These are phyloP conservation scores for Sebastes minor DNA, from an alignment of 2,797 vertebrate species.

Conservation along the genomic window DNA sequence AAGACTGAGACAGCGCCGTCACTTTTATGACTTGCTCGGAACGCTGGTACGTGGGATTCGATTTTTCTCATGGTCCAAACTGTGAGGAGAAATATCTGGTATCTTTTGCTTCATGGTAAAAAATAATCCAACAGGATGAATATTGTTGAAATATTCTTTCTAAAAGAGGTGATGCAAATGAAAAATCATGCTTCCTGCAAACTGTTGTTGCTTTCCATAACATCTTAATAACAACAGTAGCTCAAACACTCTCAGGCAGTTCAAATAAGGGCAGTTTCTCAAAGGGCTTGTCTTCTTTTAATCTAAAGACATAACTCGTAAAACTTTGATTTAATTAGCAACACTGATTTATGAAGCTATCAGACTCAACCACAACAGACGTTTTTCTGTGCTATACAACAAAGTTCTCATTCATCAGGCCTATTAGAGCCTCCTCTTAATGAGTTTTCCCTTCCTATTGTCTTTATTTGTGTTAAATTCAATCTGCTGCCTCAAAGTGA, in stretches of 20 bases:
- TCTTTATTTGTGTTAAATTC: constrained; percentile 68
- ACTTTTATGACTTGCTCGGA: constrained; percentile 49
- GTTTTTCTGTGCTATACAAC: constrained; percentile 30
- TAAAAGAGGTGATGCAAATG: not conserved
- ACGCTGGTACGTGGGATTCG: constrained; percentile 20
- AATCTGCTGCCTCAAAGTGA: constrained; percentile 65
- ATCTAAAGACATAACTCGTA: constrained; percentile 29
- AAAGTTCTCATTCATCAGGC: constrained; percentile 49
- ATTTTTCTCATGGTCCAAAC: constrained; percentile 45
- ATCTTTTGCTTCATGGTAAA: not conserved
- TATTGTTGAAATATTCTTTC: not conserved
- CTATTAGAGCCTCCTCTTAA: constrained; percentile 55
- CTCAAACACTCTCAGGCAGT: not conserved
- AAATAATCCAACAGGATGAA: constrained; percentile 1
- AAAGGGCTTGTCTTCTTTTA: constrained; percentile 32
- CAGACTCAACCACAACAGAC: constrained; percentile 44
- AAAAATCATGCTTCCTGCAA: constrained; percentile 1
- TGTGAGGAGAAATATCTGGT: not conserved
- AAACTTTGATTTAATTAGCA: constrained; percentile 57
- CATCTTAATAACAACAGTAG: constrained; percentile 5
- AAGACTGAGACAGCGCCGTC: constrained; percentile 39
- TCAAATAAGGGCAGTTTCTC: constrained; percentile 27
- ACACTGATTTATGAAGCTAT: constrained; percentile 54
- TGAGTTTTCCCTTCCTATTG: constrained; percentile 62
- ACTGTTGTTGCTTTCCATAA: constrained; percentile 9